These are phyloP conservation scores for Sphenopsis melanotis DNA, from an alignment of 2,797 vertebrate species.

Conservation along the genomic window DNA sequence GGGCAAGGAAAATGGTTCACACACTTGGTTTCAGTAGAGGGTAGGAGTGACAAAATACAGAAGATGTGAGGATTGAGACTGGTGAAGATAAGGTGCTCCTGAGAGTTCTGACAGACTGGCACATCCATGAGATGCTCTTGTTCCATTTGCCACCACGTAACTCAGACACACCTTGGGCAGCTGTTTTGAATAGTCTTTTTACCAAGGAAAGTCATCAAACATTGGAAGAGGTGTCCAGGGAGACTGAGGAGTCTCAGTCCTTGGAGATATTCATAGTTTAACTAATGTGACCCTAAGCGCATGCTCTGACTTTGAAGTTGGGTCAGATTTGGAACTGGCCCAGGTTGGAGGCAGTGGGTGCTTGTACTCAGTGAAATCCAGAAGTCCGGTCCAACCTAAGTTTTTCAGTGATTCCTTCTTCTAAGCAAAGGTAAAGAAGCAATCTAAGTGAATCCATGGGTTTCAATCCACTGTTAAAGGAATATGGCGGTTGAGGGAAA, in stretches of 20 bases:
- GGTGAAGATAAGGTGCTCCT: background rate
- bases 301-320: background rate
- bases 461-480: background rate
- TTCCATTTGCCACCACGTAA: background rate
- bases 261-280: background rate
- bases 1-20: background rate
- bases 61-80: background rate
- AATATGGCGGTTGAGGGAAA: background rate
- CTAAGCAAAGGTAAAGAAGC: background rate
- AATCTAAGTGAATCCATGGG: background rate
- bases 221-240: background rate
- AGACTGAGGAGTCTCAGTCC: background rate
- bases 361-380: background rate
- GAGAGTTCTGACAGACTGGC: background rate
- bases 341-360: background rate
- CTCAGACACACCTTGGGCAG: background rate
- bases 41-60: background rate
- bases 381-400: background rate
- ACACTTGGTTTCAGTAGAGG: background rate
- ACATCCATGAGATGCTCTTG: background rate
- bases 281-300: background rate
- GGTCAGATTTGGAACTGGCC: background rate
- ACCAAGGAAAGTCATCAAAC: background rate
- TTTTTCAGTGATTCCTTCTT: background rate
- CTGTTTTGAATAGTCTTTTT: background rate